Evolutionary conservation across 2,797 vertebrate species (phyloP).

Genomic region (Pangasius djambal): DNA sequence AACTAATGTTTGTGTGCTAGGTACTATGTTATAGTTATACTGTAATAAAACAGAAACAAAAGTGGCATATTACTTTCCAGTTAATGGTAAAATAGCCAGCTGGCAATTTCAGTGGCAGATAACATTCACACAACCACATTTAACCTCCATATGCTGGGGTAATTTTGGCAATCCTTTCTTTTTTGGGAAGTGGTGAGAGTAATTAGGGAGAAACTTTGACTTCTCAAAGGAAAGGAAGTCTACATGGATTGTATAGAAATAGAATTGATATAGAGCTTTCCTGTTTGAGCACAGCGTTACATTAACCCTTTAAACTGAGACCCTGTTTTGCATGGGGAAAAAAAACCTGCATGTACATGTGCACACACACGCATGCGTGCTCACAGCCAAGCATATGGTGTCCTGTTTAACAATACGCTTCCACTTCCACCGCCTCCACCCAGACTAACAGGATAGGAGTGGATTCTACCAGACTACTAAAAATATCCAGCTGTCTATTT

Average conservation of each 20-base stretch:
- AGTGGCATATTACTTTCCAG: neutral
- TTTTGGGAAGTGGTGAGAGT: neutral
- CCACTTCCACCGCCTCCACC: constrained; percentile 47
- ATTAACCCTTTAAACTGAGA: neutral
- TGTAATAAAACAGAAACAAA: neutral
- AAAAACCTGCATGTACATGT: constrained; percentile 2
- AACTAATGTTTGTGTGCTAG: neutral
- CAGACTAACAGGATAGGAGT: constrained; percentile 50
- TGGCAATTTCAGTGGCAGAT: neutral
- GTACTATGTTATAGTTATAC: neutral
- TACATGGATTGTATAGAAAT: neutral
- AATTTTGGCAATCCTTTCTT: neutral
- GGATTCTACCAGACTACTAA: constrained; percentile 36
- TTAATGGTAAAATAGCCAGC: neutral
- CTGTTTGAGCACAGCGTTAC: neutral
- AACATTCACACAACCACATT: neutral
- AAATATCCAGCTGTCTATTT: constrained; percentile 51
- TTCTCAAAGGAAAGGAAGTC: neutral
- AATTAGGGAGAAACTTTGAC: neutral
- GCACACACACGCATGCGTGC: neutral
- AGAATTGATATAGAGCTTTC: neutral
- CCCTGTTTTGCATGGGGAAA: neutral
- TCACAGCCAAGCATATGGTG: constrained; percentile 9
- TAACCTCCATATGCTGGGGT: neutral
- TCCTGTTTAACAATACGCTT: constrained; percentile 52